A percentile compares a stretch with the other conserved stretches of the same genome.
phyloP scores from a whole-genome alignment of 2,888 invertebrate genomes.

The Gari tellinella region DNA sequence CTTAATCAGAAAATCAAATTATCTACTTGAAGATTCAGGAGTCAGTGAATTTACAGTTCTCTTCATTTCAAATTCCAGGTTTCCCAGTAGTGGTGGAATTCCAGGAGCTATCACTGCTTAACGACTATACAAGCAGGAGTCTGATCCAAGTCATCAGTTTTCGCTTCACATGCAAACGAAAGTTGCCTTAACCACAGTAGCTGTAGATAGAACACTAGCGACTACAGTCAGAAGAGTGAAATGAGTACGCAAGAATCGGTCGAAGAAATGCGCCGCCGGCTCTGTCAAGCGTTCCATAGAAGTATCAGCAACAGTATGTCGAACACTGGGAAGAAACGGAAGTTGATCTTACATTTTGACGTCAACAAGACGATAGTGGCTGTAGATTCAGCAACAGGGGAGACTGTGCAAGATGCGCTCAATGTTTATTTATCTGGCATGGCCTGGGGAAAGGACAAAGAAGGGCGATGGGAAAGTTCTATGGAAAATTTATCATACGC shows the following conservation, averaged over 20 bases:
- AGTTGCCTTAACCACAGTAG: no score
- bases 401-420: conserved; percentile 50
- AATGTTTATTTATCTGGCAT: conserved; percentile 55
- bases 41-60: no score
- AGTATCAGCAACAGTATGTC: conserved; percentile 21
- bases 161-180: no score
- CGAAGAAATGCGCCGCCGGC: conserved; percentile 42
- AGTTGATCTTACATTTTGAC: conserved; percentile 58
- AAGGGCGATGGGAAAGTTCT: conserved; percentile 47
- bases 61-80: no score
- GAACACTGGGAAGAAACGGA: conserved; percentile 21
- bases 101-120: no score
- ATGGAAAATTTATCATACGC: conserved; percentile 22
- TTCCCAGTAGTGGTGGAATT: no score
- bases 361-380: conserved; percentile 59
- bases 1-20: no score
- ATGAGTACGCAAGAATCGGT: neutral
- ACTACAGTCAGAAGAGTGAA: no score
- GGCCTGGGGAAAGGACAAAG: conserved; percentile 50
- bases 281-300: conserved; percentile 43
- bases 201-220: no score
- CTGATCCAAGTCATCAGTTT: no score
- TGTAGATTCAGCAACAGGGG: conserved; percentile 55
- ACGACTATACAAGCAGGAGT: no score
- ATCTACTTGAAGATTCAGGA: no score